phyloP scores from a whole-genome alignment of 2,797 vertebrate genomes.

The Psittacula echo region DNA sequence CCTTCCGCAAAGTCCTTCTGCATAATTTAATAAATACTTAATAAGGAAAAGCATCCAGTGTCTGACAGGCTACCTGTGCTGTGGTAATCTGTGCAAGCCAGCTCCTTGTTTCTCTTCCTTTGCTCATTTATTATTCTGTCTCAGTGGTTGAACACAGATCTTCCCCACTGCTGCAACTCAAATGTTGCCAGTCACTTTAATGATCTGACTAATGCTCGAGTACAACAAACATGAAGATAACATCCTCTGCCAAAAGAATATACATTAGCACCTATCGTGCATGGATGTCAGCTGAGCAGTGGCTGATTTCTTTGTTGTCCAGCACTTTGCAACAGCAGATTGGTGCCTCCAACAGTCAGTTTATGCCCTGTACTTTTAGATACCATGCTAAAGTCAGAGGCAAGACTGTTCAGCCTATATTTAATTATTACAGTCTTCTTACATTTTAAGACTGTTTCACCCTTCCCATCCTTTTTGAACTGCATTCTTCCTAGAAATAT shows the following conservation, averaged over 20 bases:
- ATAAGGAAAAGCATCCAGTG: neutral
- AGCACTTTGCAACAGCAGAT: neutral
- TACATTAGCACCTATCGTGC: neutral
- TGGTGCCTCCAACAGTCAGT: neutral
- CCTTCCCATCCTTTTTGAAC: neutral
- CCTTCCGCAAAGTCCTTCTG: neutral
- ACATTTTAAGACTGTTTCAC: neutral
- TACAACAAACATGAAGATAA: neutral
- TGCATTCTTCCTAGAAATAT: neutral
- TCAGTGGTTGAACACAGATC: neutral
- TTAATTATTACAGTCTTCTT: neutral
- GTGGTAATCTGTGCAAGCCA: neutral
- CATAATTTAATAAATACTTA: conserved; percentile 5
- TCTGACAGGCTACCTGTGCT: neutral
- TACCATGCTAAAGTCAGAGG: neutral
- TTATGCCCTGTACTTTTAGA: neutral
- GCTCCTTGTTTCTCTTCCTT: neutral
- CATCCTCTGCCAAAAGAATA: neutral
- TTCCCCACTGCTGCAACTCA: neutral
- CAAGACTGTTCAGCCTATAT: neutral
- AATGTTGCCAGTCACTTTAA: neutral
- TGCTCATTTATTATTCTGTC: neutral
- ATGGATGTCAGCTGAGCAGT: neutral
- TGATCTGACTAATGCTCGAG: neutral
- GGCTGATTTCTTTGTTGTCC: neutral